Evolutionary conservation across 2,888 invertebrate genomes (phyloP).

Genomic region (Dioctria linearis): DNA sequence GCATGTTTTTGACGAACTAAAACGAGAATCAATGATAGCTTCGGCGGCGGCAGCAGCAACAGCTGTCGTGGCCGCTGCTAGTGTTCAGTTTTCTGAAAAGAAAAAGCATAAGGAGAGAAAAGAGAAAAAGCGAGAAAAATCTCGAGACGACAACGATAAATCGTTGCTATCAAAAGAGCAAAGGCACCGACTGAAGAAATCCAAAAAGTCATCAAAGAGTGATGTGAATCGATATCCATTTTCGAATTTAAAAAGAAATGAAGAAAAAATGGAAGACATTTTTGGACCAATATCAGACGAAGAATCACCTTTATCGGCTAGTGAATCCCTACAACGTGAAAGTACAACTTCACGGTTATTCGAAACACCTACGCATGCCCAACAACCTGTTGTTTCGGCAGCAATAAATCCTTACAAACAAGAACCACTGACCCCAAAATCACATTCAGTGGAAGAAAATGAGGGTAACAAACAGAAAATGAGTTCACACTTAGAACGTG

Average conservation of each 20-base stretch:
- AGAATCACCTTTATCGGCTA: slow-evolving; percentile 66
- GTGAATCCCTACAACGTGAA: slow-evolving; percentile 58
- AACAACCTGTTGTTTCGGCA: slow-evolving; percentile 67
- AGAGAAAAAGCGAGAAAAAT: slow-evolving; percentile 69
- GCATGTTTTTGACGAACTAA: slow-evolving; percentile 72
- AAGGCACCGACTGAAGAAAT: slow-evolving; percentile 72
- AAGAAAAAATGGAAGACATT: slow-evolving; percentile 90
- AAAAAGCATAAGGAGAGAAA: slow-evolving; percentile 70
- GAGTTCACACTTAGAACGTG: slow-evolving; percentile 65
- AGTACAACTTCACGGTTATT: slow-evolving; percentile 39
- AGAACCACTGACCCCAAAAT: slow-evolving; percentile 66
- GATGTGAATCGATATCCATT: slow-evolving; percentile 27
- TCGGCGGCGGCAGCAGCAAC: slow-evolving; percentile 52
- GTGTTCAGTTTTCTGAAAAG: slow-evolving; percentile 62
- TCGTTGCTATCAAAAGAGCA: slow-evolving; percentile 69
- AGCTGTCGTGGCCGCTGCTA: slow-evolving; percentile 45
- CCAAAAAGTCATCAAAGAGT: slow-evolving; percentile 75
- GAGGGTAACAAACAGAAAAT: slow-evolving; percentile 65
- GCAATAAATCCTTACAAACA: slow-evolving; percentile 70
- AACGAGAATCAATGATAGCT: slow-evolving; percentile 66
- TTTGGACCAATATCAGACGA: slow-evolving; percentile 90
- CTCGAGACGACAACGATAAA: slow-evolving; percentile 62
- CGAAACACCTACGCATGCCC: slow-evolving; percentile 40
- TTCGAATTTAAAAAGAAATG: slow-evolving; percentile 75
- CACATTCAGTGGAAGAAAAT: slow-evolving; percentile 65